A percentile compares a stretch with the other conserved stretches of the same genome.
phyloP scores from a whole-genome alignment of 2,797 vertebrate genomes.

The Euphonia xanthogaster region DNA sequence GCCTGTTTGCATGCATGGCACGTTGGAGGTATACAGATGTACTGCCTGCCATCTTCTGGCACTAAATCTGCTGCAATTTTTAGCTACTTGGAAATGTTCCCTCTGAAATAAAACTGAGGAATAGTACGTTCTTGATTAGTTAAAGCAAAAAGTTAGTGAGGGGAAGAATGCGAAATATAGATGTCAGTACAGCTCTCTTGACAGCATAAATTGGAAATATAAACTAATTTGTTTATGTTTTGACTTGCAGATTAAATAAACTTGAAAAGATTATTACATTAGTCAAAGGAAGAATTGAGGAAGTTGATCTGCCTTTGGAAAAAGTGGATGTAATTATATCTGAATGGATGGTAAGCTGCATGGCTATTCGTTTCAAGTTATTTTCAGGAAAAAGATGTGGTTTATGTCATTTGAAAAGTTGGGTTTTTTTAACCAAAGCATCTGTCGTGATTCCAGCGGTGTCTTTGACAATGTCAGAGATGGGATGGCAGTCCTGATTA shows the following conservation, averaged over 20 bases:
- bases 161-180: rapidly evolving
- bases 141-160: not conserved
- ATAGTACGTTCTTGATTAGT: not conserved
- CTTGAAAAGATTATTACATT: conserved; percentile 86
- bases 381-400: not conserved
- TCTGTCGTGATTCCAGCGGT: rapidly evolving
- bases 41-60: not conserved
- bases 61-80: not conserved
- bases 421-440: not conserved
- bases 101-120: not conserved
- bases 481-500: not conserved
- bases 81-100: not conserved
- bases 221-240: not conserved
- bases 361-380: not conserved
- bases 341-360: conserved; percentile 95
- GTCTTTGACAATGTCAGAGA: not conserved
- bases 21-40: not conserved
- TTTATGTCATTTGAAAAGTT: not conserved
- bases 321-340: conserved; percentile 97
- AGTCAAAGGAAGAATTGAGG: conserved; percentile 94
- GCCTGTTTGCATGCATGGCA: not conserved
- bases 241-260: conserved; percentile 86
- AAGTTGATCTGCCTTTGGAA: conserved; percentile 88
- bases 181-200: not conserved
- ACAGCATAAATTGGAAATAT: not conserved